Conservation (phyloP, 1,140 invertebrate genomes). For the Branchinecta lynchi region DNA sequence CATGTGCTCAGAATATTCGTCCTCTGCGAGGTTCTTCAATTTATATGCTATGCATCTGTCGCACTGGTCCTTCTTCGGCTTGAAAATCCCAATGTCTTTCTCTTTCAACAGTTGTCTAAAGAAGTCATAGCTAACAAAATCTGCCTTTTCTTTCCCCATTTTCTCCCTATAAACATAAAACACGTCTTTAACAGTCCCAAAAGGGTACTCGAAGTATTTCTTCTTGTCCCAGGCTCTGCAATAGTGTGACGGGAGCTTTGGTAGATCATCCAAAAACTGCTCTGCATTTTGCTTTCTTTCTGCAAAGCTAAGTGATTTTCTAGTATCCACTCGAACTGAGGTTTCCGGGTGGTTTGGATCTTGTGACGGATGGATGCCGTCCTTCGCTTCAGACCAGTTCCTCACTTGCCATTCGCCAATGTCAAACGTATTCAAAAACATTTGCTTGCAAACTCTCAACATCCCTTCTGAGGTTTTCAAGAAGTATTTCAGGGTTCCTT, state of each 20-base stretch:
- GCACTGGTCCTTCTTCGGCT: conserved; percentile 26
- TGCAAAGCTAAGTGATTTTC: conserved; percentile 7
- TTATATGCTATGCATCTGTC: conserved; percentile 28
- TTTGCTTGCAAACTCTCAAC: conserved; percentile 27
- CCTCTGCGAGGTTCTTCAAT: conserved; percentile 25
- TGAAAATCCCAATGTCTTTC: background rate
- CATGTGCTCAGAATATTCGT: conserved; percentile 25
- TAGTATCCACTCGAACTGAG: background rate
- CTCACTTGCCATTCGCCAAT: conserved; percentile 24
- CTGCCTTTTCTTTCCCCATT: background rate
- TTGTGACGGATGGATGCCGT: conserved; percentile 14
- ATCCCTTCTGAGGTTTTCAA: conserved; percentile 20
- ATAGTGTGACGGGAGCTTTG: conserved; percentile 15
- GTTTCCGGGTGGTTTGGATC: too few species aligned
- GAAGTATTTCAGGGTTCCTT: conserved; percentile 3
- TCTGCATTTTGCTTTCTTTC: background rate
- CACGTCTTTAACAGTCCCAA: background rate
- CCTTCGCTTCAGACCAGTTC: conserved; percentile 10
- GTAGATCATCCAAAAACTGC: conserved; percentile 13
- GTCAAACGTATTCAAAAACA: conserved; percentile 28
- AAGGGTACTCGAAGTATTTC: conserved; percentile 13
- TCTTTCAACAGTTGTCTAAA: background rate
- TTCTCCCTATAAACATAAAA: background rate
- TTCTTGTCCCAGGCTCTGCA: conserved; percentile 12
- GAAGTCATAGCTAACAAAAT: background rate